Percentiles rank a stretch among this genome's conserved stretches.
phyloP scores from a whole-genome alignment of 2,888 invertebrate genomes.

The Candidula unifasciata region DNA sequence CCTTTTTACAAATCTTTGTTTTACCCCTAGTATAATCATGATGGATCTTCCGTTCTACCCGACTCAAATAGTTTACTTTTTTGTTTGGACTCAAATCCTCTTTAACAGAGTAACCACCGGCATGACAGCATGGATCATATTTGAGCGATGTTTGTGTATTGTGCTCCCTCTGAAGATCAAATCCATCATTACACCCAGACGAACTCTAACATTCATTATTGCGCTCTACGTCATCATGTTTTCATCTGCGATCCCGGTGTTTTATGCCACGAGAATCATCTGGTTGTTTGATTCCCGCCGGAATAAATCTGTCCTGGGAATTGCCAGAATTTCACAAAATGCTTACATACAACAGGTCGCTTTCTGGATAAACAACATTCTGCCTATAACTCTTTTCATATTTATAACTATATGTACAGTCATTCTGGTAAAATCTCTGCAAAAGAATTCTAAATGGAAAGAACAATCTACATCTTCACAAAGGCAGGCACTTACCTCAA shows the following conservation, averaged over 20 bases:
- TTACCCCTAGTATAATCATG: neutral
- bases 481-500: neutral
- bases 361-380: constrained; percentile 15
- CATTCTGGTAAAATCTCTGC: neutral
- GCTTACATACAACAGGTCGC: neutral
- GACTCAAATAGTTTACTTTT: neutral
- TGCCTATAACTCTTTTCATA: constrained; percentile 23
- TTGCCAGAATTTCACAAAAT: neutral
- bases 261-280: neutral
- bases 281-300: neutral
- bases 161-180: constrained; percentile 27
- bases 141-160: constrained; percentile 30
- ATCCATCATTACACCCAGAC: constrained; percentile 8
- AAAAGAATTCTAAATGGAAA: constrained; percentile 17
- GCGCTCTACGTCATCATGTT: constrained; percentile 27
- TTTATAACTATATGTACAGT: constrained; percentile 11
- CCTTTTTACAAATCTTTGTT: constrained; percentile 10
- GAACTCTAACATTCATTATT: constrained; percentile 12
- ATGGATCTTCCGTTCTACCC: constrained; percentile 23
- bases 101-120: neutral
- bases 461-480: neutral
- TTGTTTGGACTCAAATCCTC: constrained; percentile 1
- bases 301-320: constrained; percentile 18
- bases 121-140: neutral
- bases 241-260: neutral